phyloP scores from a whole-genome alignment of 2,113 vertebrate genomes.

The Lophochroa leadbeateri region DNA sequence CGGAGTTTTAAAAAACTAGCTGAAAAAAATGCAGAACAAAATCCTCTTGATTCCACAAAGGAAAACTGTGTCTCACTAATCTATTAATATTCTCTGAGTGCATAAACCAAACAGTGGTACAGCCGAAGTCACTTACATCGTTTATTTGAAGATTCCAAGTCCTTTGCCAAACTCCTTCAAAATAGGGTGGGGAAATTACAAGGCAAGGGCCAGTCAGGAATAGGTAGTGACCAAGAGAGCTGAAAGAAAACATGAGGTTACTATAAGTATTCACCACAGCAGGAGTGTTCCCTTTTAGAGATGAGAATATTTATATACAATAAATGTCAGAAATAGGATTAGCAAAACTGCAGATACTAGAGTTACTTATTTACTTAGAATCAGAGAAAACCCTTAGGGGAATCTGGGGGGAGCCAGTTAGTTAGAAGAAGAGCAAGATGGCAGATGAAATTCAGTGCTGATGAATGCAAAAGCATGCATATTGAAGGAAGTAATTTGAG shows the following conservation, averaged over 20 bases:
- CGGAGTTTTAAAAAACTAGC: background rate
- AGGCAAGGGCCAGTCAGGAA: background rate
- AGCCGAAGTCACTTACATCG: background rate
- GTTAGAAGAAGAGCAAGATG: background rate
- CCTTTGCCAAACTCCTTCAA: background rate
- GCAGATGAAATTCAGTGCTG: background rate
- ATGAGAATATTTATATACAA: background rate
- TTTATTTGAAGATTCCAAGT: constrained; percentile 31
- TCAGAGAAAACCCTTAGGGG: background rate
- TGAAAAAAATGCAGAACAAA: background rate
- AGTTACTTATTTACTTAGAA: background rate
- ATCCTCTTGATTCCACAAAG: background rate
- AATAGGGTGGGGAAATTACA: background rate
- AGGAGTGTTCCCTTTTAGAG: background rate
- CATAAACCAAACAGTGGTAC: background rate
- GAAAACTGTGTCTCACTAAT: background rate
- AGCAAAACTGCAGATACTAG: background rate
- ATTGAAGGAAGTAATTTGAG: background rate
- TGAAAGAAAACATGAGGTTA: background rate
- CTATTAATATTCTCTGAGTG: background rate
- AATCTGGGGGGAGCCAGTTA: background rate
- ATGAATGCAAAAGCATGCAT: background rate
- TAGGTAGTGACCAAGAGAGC: background rate
- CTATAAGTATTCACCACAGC: background rate
- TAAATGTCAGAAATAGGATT: background rate